These are phyloP conservation scores for Troides helena DNA, from an alignment of 2,888 invertebrate species.

Conservation along the genomic window DNA sequence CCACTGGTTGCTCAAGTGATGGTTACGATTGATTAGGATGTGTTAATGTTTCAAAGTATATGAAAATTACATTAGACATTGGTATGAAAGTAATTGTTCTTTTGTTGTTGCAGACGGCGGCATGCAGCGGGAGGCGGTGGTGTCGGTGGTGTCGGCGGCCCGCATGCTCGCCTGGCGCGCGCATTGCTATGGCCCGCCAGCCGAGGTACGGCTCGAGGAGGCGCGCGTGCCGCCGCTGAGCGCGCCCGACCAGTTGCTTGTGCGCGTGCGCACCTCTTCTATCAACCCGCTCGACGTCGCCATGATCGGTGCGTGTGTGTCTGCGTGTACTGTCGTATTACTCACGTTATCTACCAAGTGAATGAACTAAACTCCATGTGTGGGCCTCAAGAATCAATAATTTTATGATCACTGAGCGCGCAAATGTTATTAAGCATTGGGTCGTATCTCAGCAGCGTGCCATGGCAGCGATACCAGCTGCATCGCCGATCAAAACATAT, in stretches of 20 bases:
- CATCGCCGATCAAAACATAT: too few species aligned
- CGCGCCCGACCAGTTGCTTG: conserved; percentile 87
- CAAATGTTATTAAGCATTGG: too few species aligned
- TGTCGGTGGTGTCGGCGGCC: conserved; percentile 37
- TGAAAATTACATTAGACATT: too few species aligned
- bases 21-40: too few species aligned
- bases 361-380: too few species aligned
- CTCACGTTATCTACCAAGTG: neutral
- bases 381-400: too few species aligned
- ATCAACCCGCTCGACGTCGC: conserved; percentile 95
- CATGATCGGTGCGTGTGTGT: conserved; percentile 84
- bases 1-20: too few species aligned
- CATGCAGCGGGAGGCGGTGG: conserved; percentile 29
- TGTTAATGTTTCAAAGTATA: too few species aligned
- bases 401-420: too few species aligned
- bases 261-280: conserved; percentile 91
- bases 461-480: too few species aligned
- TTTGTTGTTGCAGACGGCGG: neutral
- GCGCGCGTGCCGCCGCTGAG: conserved; percentile 85
- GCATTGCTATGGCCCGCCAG: conserved; percentile 85
- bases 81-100: too few species aligned
- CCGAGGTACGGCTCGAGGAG: conserved; percentile 81
- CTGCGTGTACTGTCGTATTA: neutral
- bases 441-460: too few species aligned
- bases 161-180: conserved; percentile 91